Evolutionary conservation across 64 coral and sea anemone species (phyloP).

Genomic region (Porites lutea): DNA sequence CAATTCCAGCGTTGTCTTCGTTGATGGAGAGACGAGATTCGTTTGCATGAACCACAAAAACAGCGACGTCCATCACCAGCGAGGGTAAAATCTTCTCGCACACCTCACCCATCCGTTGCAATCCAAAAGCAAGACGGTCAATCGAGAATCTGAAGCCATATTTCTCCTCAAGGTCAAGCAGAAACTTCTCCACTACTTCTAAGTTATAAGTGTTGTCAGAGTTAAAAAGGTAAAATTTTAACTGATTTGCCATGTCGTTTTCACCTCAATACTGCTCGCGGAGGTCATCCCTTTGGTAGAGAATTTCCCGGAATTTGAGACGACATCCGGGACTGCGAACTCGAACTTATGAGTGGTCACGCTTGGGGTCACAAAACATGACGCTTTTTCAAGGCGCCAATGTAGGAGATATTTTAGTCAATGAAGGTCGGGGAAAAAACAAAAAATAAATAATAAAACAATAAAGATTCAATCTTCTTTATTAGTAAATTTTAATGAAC

Average conservation of each 20-base stretch:
- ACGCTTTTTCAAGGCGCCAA: too few relatives aligned
- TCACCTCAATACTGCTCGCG: too few relatives aligned
- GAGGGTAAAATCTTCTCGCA: not conserved
- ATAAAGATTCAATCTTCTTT: too few relatives aligned
- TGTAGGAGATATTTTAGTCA: too few relatives aligned
- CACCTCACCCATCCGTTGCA: slow-evolving; percentile 58
- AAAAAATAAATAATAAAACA: too few relatives aligned
- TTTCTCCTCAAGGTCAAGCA: not conserved
- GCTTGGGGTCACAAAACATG: too few relatives aligned
- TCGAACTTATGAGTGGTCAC: too few relatives aligned
- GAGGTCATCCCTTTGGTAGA: too few relatives aligned
- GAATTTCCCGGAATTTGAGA: too few relatives aligned
- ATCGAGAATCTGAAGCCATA: not conserved
- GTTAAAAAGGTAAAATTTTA: slow-evolving; percentile 64
- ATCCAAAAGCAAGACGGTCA: slow-evolving; percentile 37
- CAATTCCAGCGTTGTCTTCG: slow-evolving; percentile 62
- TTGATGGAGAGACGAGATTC: slow-evolving; percentile 71
- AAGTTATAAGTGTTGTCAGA: slow-evolving; percentile 69
- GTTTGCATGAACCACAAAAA: slow-evolving; percentile 83
- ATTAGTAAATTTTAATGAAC: too few relatives aligned
- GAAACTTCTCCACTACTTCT: slow-evolving; percentile 34
- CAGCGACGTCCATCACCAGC: slow-evolving; percentile 37
- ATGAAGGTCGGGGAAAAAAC: too few relatives aligned
- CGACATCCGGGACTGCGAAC: too few relatives aligned
- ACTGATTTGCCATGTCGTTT: not conserved